phyloP scores from a whole-genome alignment of 1,140 invertebrate species.

The Odontomachus brunneus region DNA sequence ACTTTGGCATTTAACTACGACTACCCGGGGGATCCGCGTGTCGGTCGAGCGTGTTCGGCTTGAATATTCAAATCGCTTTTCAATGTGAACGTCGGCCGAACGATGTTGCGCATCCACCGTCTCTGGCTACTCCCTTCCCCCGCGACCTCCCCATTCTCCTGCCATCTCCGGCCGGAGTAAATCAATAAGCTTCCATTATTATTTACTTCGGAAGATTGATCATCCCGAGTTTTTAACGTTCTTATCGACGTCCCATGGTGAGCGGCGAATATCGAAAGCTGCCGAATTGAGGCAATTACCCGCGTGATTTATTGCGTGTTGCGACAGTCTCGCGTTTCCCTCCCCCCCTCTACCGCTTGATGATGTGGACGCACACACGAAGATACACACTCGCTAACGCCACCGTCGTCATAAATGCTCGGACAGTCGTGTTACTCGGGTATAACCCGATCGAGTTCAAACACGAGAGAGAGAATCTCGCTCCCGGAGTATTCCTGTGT shows the following conservation, averaged over 20 bases:
- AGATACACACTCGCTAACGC: neutral
- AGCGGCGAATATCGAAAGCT: conserved; percentile 64
- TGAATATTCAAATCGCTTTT: conserved; percentile 67
- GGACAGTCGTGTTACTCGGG: too few relatives aligned
- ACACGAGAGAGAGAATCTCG: too few relatives aligned
- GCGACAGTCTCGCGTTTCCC: conserved; percentile 17
- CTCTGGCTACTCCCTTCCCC: neutral
- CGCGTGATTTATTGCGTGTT: conserved; percentile 50
- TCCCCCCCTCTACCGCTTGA: neutral
- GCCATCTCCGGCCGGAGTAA: conserved; percentile 15
- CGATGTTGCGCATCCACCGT: conserved; percentile 57
- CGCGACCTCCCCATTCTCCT: neutral
- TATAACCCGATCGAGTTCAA: too few relatives aligned
- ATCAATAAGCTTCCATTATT: conserved; percentile 69
- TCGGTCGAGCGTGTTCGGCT: conserved; percentile 53
- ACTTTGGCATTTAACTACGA: conserved; percentile 30
- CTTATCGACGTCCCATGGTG: conserved; percentile 11
- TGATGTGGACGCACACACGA: neutral
- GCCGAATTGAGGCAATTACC: conserved; percentile 59
- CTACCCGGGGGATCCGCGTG: conserved; percentile 25
- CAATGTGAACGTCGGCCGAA: conserved; percentile 50
- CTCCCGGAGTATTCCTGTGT: too few relatives aligned
- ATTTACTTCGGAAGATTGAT: conserved; percentile 66
- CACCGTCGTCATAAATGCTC: too few relatives aligned
- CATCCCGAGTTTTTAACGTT: conserved; percentile 61